Evolutionary conservation across 2,888 invertebrate species (phyloP), one percentile per base, ranked within the genome.

Genomic region (Parochlus steinenii): DNA sequence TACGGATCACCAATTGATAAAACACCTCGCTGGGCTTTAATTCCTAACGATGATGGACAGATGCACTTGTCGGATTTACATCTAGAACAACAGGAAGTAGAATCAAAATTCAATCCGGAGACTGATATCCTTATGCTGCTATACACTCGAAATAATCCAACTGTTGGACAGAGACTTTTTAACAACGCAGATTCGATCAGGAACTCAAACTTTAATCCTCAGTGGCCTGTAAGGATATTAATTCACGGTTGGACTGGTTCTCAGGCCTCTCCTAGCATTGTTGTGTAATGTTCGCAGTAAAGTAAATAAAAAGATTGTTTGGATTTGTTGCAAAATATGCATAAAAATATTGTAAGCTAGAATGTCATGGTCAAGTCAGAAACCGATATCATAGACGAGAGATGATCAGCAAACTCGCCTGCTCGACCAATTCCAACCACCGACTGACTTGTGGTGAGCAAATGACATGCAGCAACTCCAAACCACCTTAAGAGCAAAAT

Each of bases 161-260:
- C 22, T 16, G 11, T 6, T n/a, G 36, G 17, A 5, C 36, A 30
- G 24, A 14, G 19, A 2, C 7, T 36, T 4, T 25, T 30, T 6
- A 16, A 14, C 10, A 12, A 3, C n/a, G 14, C 18, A 18, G 18
- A 15, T n/a, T 45, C 48, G 6, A 40, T 52, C 29, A 28, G 32
- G 0, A 30, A 37, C 2, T 45, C 48, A 1, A 51, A 53, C 1
- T 50, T 50, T 15, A 46, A 55, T 40, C 42, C 47, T 6, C 47
- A 45, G 2, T 43, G 49, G 33, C 54, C 51, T 11, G 55, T 36
- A 7, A 14, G 36, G 14, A n/a, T 35, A 6, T 39, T 41, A 46
- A 45, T 54, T 2, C 56, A 56, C 28, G 56, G 56, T 11, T 56
- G 54, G 53, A 53, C 51, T 48, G 51, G 51, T 38, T 50, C 49